Conservation (phyloP, 2,113 vertebrate species). For the Tretioscincus oriximinensis region DNA sequence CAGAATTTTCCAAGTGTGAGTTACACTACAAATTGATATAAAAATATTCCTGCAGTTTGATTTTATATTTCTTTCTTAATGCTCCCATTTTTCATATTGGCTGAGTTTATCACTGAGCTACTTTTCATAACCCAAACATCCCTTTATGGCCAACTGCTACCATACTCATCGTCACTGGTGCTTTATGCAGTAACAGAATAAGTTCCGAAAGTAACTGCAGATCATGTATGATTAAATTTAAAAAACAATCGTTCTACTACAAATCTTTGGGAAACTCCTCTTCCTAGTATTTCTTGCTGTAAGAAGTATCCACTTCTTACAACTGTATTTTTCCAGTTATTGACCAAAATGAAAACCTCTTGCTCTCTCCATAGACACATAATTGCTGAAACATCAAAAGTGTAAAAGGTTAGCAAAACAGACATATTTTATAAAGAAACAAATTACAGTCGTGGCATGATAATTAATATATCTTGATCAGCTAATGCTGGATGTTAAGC, state of each 20-base stretch:
- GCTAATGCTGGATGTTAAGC: not conserved
- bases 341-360: not conserved
- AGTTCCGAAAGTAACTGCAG: too few species aligned
- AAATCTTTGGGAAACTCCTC: not conserved
- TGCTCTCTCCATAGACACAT: not conserved
- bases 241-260: not conserved
- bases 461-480: not conserved
- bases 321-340: not conserved
- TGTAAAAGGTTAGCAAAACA: not conserved
- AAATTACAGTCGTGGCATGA: not conserved
- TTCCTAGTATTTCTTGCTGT: not conserved
- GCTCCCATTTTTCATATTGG: too few species aligned
- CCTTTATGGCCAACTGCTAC: too few species aligned
- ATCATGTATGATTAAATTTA: not conserved
- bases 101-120: too few species aligned
- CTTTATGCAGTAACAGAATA: too few species aligned
- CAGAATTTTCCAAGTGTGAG: too few species aligned
- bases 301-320: not conserved
- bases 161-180: too few species aligned
- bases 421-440: not conserved
- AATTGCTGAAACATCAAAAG: not conserved
- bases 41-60: too few species aligned
- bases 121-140: too few species aligned
- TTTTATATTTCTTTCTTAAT: too few species aligned
- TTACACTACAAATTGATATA: too few species aligned